phyloP scores from a whole-genome alignment of 2,888 invertebrate species.

The Andrena camellia region DNA sequence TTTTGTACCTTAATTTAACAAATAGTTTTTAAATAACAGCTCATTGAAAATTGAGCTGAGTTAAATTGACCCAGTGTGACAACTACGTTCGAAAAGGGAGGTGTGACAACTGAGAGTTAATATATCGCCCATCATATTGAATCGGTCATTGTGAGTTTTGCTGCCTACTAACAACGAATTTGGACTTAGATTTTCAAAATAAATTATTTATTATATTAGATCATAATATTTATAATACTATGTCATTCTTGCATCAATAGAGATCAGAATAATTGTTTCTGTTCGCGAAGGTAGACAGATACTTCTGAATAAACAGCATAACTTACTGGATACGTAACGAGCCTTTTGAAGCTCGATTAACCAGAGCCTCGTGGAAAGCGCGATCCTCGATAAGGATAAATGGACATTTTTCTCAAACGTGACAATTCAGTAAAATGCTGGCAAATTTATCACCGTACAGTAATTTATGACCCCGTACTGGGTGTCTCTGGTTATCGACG shows the following conservation, averaged over 20 bases:
- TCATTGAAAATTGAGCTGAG: too few species aligned
- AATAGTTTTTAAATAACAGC: too few species aligned
- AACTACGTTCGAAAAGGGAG: too few species aligned
- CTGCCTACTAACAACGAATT: too few species aligned
- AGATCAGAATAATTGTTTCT: neutral
- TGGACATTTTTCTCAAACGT: constrained; percentile 36
- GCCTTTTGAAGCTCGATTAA: constrained; percentile 47
- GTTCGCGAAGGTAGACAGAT: neutral
- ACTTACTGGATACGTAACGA: constrained; percentile 16
- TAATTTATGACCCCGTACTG: constrained; percentile 48
- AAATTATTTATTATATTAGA: too few species aligned
- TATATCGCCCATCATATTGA: too few species aligned
- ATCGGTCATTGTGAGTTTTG: too few species aligned
- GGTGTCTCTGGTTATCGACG: constrained; percentile 47
- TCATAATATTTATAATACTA: too few species aligned
- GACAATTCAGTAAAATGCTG: constrained; percentile 46
- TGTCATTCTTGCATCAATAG: neutral
- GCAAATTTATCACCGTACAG: constrained; percentile 44
- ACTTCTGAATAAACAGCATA: constrained; percentile 9
- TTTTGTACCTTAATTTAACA: too few species aligned
- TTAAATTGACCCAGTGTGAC: too few species aligned
- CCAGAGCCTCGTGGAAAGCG: constrained; percentile 19
- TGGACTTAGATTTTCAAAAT: too few species aligned
- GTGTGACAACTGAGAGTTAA: too few species aligned
- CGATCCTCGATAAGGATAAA: constrained; percentile 30